Conservation (phyloP, 2,113 vertebrate genomes). For the Notarius quadriscutis region DNA sequence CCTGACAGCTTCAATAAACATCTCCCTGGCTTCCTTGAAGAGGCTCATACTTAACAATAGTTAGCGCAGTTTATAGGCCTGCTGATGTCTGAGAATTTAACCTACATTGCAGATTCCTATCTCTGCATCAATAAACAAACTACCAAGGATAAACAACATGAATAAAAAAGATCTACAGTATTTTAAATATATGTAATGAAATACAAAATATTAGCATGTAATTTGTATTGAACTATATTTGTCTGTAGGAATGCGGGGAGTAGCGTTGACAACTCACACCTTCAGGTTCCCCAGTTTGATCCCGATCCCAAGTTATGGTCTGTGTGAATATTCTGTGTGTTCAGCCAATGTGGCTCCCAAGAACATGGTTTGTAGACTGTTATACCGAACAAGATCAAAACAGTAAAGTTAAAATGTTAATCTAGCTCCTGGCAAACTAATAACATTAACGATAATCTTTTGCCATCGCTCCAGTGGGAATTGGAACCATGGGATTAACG, state of each 20-base stretch:
- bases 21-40: neutral
- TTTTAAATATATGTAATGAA: neutral
- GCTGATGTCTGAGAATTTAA: neutral
- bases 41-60: neutral
- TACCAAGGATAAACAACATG: neutral
- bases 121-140: neutral
- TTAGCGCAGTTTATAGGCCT: neutral
- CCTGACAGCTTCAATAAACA: constrained; percentile 18
- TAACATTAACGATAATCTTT: too few species aligned
- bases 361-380: too few species aligned
- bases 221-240: neutral
- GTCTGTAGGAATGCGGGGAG: neutral
- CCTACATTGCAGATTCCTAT: neutral
- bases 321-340: neutral
- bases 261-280: neutral
- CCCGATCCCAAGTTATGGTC: neutral
- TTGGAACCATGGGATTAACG: too few species aligned
- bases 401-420: too few species aligned
- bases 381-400: too few species aligned
- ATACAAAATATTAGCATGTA: neutral
- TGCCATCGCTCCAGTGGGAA: too few species aligned
- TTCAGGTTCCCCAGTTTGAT: too few species aligned
- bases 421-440: too few species aligned
- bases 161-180: neutral
- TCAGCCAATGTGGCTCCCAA: too few species aligned